phyloP scores from a whole-genome alignment of 2,888 invertebrate genomes.

The Euplexia lucipara region DNA sequence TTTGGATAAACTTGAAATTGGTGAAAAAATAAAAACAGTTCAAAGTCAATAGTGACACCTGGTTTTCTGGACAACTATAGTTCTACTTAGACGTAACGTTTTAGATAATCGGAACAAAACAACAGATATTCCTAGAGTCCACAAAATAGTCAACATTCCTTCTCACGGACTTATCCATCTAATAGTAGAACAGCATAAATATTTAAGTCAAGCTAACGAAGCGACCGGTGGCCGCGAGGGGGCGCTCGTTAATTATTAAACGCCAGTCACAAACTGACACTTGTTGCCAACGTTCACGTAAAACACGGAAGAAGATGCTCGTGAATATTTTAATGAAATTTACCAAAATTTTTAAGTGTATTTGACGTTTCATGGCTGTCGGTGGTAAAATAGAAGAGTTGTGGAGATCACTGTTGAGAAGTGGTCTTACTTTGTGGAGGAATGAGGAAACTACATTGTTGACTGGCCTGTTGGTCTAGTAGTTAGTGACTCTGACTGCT shows the following conservation, averaged over 20 bases:
- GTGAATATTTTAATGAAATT: conserved; percentile 48
- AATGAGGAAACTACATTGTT: background rate
- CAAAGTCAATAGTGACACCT: background rate
- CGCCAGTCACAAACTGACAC: conserved; percentile 47
- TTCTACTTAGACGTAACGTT: background rate
- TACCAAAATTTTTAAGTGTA: conserved; percentile 11
- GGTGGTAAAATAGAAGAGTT: background rate
- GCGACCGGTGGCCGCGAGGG: conserved; percentile 15
- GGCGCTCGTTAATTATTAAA: conserved; percentile 40
- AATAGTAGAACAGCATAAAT: conserved; percentile 23
- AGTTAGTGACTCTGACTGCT: no score
- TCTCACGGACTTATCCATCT: background rate
- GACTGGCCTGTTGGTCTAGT: no score
- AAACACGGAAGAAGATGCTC: conserved; percentile 28
- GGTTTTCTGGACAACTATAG: background rate
- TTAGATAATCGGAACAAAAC: background rate
- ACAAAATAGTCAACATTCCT: background rate
- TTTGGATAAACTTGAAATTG: no score
- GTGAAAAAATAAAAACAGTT: background rate
- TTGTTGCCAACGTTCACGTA: conserved; percentile 44
- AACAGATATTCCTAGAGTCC: background rate
- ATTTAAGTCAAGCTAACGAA: conserved; percentile 24
- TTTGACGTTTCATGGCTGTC: conserved; percentile 7
- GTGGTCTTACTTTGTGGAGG: background rate
- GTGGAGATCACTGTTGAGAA: background rate